These are phyloP conservation scores for Anthoscopus minutus DNA, from an alignment of 2,113 vertebrate species.

Conservation along the genomic window DNA sequence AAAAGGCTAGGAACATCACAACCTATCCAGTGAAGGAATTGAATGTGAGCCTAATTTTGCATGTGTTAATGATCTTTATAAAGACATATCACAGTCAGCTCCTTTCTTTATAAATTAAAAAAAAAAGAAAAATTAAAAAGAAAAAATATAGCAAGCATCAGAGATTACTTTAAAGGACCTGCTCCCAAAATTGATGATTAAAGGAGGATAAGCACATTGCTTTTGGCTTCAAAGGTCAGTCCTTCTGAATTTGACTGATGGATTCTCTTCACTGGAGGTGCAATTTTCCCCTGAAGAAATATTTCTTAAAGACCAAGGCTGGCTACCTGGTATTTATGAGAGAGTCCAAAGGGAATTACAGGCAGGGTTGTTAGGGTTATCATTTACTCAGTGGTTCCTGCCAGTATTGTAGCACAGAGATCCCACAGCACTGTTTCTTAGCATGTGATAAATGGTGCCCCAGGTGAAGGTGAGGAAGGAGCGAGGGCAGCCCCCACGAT, in stretches of 20 bases:
- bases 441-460: not conserved
- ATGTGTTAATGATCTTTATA: not conserved
- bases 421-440: not conserved
- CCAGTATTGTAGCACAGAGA: not conserved
- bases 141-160: not conserved
- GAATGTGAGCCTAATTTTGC: not conserved
- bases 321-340: slow-evolving; percentile 14
- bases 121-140: not conserved
- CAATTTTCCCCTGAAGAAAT: slow-evolving; percentile 33
- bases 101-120: not conserved
- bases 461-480: not conserved
- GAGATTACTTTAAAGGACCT: not conserved
- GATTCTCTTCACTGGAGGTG: not conserved
- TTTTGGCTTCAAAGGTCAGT: slow-evolving; percentile 3
- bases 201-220: not conserved
- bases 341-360: slow-evolving; percentile 13
- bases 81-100: not conserved
- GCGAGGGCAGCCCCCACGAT: not conserved
- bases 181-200: not conserved
- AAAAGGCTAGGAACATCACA: not conserved
- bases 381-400: slow-evolving; percentile 26
- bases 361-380: not conserved
- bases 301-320: not conserved
- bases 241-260: slow-evolving; percentile 17
- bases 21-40: not conserved